phyloP scores from a whole-genome alignment of 2,888 invertebrate genomes.

The Microchrysa polita region DNA sequence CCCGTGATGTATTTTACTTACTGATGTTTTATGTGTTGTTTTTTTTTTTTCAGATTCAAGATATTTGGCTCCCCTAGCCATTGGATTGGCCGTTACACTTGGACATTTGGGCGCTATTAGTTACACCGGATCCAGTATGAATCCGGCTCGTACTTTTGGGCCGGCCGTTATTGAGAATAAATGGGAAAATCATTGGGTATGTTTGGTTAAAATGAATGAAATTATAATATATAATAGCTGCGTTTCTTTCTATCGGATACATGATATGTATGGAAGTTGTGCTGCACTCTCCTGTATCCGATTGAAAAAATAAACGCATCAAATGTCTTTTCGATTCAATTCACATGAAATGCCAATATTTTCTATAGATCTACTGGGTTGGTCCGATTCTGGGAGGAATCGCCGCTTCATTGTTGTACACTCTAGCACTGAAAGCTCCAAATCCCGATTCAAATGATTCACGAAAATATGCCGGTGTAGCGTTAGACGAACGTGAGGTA shows the following conservation, averaged over 20 bases:
- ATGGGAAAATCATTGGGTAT: slow-evolving; percentile 87
- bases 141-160: slow-evolving; percentile 89
- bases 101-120: slow-evolving; percentile 87
- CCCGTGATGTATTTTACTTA: too few relatives aligned
- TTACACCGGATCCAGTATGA: slow-evolving; percentile 91
- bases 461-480: slow-evolving; percentile 24
- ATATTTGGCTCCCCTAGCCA: slow-evolving; percentile 84
- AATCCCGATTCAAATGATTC: slow-evolving; percentile 7
- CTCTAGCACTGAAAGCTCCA: slow-evolving; percentile 70
- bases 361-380: slow-evolving; percentile 81
- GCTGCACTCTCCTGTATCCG: too few relatives aligned
- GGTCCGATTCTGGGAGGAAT: slow-evolving; percentile 86
- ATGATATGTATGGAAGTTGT: not conserved
- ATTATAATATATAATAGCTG: not conserved
- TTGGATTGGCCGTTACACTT: slow-evolving; percentile 85
- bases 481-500: slow-evolving; percentile 36
- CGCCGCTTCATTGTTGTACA: slow-evolving; percentile 79
- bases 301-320: too few relatives aligned
- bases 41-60: slow-evolving; percentile 75
- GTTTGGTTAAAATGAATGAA: too few relatives aligned
- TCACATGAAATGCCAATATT: too few relatives aligned
- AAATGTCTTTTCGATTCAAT: too few relatives aligned
- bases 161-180: slow-evolving; percentile 80
- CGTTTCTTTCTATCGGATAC: not conserved
- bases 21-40: too few relatives aligned